Evolutionary conservation across 1,140 invertebrate species (phyloP), one percentile per base, ranked within the genome.

Genomic region (Lycorma delicatula): DNA sequence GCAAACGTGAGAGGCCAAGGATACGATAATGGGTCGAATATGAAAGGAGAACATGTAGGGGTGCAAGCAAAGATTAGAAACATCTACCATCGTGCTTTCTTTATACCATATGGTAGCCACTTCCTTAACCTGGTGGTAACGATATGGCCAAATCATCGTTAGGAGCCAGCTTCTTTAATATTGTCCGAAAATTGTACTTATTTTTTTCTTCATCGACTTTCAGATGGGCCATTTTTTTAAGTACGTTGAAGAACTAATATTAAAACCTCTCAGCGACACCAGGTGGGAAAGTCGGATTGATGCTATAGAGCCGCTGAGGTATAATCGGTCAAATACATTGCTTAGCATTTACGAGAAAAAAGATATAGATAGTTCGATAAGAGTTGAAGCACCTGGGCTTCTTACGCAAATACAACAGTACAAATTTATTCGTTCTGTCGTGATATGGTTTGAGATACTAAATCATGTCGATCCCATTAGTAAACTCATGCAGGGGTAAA

Each of bases 11-110:
- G 68, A 34, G 66, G 64, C 9, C 69, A 71, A 59, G 61, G 64
- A 7, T 71, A 70, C 50, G 69, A 70, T 52, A 70, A 69, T 60
- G 68, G 64, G 2, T 22, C 63, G 3, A 71, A 71, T 55, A 71
- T 70, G 64, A 60, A 56, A 31, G 68, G 67, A 28, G 46, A 55
- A 36, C 27, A 63, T 31, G 58, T 46, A 29, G 62, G 61, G n/a
- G 62, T 64, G 11, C 60, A 67, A 57, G 55, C 58, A n/a, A 28
- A 18, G 27, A 66, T 65, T 47, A 16, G 56, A 16, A 52, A 59
- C 48, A 59, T 48, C 53, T 56, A 60, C 50, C 46, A 51, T 18
- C 27, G 13, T 12, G 58, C 52, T 16, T 34, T 50, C 20, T 64
- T 44, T 41, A 41, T 50, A n/a, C 50, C 50, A 13, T 64, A 60